Conservation (phyloP, 2,888 invertebrate genomes). For the Drosophila acutilabella region DNA sequence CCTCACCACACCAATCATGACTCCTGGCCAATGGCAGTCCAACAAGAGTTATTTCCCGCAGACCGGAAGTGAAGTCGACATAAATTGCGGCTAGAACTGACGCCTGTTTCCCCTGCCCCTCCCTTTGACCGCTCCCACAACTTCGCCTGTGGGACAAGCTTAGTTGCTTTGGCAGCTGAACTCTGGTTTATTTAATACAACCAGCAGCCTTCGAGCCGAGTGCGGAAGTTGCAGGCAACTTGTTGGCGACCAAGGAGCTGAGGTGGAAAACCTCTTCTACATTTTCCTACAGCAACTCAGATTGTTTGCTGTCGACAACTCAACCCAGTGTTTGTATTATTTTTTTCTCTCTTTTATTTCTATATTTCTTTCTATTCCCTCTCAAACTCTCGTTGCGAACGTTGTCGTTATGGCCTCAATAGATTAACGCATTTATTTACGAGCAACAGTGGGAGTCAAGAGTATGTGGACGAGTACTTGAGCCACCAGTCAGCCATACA, state of each 20-base stretch:
- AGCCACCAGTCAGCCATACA: neutral
- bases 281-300: slow-evolving; percentile 54
- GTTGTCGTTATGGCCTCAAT: slow-evolving; percentile 55
- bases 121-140: neutral
- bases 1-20: neutral
- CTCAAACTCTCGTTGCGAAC: slow-evolving; percentile 35
- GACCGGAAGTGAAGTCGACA: slow-evolving; percentile 80
- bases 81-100: slow-evolving; percentile 76
- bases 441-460: slow-evolving; percentile 34
- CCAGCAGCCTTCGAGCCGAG: slow-evolving; percentile 44
- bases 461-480: slow-evolving; percentile 15
- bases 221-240: slow-evolving; percentile 28
- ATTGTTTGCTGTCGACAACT: slow-evolving; percentile 62
- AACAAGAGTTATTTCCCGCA: slow-evolving; percentile 76
- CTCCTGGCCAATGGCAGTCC: slow-evolving; percentile 46
- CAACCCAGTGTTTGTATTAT: slow-evolving; percentile 48
- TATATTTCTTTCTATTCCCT: slow-evolving; percentile 5
- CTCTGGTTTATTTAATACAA: slow-evolving; percentile 61
- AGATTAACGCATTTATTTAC: slow-evolving; percentile 62
- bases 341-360: slow-evolving; percentile 12
- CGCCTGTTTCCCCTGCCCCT: slow-evolving; percentile 35
- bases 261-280: slow-evolving; percentile 32
- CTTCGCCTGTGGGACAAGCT: slow-evolving; percentile 23
- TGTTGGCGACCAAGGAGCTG: slow-evolving; percentile 18
- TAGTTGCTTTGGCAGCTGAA: slow-evolving; percentile 53